Conservation (phyloP, 2,113 vertebrate species). For the Anseranas semipalmata region DNA sequence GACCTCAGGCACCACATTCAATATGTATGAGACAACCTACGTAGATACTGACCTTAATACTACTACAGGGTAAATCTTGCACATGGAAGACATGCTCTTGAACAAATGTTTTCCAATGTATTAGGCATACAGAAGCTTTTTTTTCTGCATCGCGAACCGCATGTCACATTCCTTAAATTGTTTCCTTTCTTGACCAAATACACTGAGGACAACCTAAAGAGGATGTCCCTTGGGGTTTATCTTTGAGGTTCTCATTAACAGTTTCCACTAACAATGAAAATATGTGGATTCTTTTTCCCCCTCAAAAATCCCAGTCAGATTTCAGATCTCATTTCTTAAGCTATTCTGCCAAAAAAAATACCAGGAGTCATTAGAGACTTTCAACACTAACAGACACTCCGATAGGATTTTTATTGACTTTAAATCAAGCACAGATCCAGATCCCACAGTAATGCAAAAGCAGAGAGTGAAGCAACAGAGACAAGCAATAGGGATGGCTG, state of each 20-base stretch:
- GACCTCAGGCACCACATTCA: background rate
- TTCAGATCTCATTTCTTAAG: background rate
- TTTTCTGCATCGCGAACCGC: conserved; percentile 41
- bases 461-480: background rate
- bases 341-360: background rate
- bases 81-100: background rate
- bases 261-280: background rate
- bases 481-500: background rate
- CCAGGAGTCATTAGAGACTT: background rate
- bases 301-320: background rate
- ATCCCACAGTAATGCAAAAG: background rate
- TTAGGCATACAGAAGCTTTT: conserved; percentile 33
- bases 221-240: background rate
- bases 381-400: background rate
- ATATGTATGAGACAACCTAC: background rate
- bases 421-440: background rate
- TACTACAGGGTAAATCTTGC: background rate
- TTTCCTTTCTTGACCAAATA: conserved; percentile 23
- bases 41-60: background rate
- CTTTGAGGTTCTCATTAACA: background rate
- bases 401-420: background rate
- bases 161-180: background rate
- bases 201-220: background rate
- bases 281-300: background rate
- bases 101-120: conserved; percentile 54